A percentile compares a stretch with the other conserved stretches of the same genome.
Evolutionary conservation across 2,113 vertebrate genomes (phyloP).

Genomic region (Apodemus speciosus): DNA sequence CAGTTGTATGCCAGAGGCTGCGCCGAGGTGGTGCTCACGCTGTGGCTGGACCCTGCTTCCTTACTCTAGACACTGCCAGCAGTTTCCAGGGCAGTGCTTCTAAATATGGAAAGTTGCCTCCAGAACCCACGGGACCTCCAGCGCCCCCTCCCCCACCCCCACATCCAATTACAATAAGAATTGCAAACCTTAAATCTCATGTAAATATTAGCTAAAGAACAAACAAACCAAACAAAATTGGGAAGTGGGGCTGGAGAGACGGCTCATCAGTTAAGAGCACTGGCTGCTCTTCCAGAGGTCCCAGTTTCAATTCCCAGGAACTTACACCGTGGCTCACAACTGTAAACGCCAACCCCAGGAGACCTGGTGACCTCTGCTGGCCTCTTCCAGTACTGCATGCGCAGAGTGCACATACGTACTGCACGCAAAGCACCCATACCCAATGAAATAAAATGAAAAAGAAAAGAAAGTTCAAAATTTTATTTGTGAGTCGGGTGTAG

Average conservation of each 20-base stretch:
- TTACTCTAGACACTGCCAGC: not conserved
- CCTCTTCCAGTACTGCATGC: not conserved
- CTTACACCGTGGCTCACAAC: not conserved
- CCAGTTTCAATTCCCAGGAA: not conserved
- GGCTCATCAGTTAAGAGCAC: not conserved
- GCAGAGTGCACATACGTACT: not conserved
- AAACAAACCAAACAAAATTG: not conserved
- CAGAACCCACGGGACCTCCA: not conserved
- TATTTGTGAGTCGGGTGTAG: not conserved
- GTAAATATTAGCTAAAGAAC: not conserved
- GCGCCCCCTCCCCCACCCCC: not conserved
- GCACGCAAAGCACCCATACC: not conserved
- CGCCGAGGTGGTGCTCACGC: not conserved
- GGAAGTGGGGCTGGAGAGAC: not conserved
- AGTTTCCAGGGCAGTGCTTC: not conserved
- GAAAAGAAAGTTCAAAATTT: not conserved
- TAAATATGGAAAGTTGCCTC: not conserved
- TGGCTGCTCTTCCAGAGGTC: not conserved
- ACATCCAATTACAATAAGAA: not conserved
- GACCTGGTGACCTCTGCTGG: not conserved
- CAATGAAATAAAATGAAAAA: not conserved
- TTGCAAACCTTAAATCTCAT: not conserved
- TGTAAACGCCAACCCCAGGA: not conserved
- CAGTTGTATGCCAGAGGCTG: not conserved
- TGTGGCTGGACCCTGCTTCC: not conserved